Evolutionary conservation across 2,797 vertebrate genomes (phyloP).

Genomic region (Dendrocincla fuliginosa): DNA sequence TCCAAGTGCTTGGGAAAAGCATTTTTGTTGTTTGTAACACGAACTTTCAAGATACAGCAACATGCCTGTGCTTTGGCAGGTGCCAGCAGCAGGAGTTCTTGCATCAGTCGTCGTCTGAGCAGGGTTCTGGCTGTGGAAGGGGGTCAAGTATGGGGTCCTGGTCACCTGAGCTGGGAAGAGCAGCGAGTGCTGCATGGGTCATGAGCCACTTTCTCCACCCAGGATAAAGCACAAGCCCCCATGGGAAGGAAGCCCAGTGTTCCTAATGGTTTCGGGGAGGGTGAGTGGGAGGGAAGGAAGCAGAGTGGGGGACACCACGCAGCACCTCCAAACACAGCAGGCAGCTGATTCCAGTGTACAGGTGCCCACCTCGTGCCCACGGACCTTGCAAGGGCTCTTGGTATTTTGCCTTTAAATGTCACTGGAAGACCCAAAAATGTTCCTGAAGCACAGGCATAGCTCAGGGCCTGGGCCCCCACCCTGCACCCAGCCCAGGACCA

Average conservation of each 20-base stretch:
- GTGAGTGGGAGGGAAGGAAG: background rate
- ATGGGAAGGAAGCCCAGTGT: rapidly evolving
- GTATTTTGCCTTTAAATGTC: background rate
- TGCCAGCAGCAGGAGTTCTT: rapidly evolving
- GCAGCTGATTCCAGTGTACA: background rate
- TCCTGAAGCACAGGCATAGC: background rate
- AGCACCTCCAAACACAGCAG: background rate
- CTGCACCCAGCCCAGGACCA: background rate
- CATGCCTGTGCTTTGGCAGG: rapidly evolving
- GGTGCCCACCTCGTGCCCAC: background rate
- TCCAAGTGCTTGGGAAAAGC: background rate
- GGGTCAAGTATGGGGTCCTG: rapidly evolving
- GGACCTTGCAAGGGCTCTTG: rapidly evolving
- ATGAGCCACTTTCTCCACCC: rapidly evolving
- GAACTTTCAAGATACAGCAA: background rate
- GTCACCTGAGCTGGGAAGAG: background rate
- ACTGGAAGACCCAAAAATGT: background rate
- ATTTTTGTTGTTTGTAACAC: background rate
- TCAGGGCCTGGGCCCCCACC: background rate
- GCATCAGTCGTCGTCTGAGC: rapidly evolving
- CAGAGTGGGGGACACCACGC: rapidly evolving
- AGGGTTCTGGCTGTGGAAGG: background rate
- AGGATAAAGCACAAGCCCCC: background rate
- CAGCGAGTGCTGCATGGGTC: background rate
- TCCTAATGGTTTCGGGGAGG: background rate